Base-by-base conservation (phyloP, 2,797 vertebrate species). In the Naso thynnoides region DNA sequence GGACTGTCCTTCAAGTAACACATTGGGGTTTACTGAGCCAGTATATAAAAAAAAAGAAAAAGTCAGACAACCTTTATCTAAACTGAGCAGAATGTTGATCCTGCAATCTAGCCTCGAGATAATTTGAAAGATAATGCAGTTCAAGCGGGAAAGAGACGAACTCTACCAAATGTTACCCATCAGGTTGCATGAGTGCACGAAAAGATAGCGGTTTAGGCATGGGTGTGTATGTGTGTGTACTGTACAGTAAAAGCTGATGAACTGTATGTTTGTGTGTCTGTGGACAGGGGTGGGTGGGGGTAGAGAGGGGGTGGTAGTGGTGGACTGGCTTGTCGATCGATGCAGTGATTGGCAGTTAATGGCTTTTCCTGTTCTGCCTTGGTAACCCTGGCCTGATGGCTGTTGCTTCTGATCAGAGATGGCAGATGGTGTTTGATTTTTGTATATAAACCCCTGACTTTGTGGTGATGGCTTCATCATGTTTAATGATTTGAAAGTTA, bases 321-420 rank as follows among this genome's bases (percentile, higher is more conserved):
- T 89, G 90, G 87, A 88, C 90, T 59, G 87, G 90, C 92, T 91
- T 93, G 93, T 94, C 91, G 94, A 95, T 95, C 95, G 94, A 96
- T 95, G 94, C 92, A 84, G 93, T 94, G 95, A 95, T 95, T 95
- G 95, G 95, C 94, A 95, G 94, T 95, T 95, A 95, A 96, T 95
- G 94, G 94, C 93, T 95, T 94, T 95, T 93, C 94, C 95, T 92
- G 93, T 95, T 95, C 92, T 93, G 93, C 93, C 94, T 94, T 93
- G 91, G 93, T 94, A 95, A 95, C 93, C 92, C 90, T 84, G 86
- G 92, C 85, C 92, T 94, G 94, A 95, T 89, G 93, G 92, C 93
- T 94, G 94, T 92, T 94, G 93, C 91, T 84, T 93, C 92, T 94
- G 94, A 95, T 95, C 94, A 93, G 88, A 92, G 91, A 93, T 93